Evolutionary conservation across 2,888 invertebrate species (phyloP).

Genomic region (Tridacna gigas): DNA sequence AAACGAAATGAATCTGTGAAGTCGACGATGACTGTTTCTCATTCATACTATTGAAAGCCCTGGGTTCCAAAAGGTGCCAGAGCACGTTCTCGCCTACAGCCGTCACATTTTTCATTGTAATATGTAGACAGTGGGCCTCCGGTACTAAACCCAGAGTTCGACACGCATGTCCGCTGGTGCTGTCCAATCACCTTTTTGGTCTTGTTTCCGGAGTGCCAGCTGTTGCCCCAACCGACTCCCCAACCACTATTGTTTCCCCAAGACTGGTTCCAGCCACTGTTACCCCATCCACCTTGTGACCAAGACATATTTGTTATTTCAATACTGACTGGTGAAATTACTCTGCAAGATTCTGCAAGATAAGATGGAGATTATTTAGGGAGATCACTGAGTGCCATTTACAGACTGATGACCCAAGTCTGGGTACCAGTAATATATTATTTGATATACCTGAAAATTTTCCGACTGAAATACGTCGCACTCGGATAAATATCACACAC

Average conservation of each 20-base stretch:
- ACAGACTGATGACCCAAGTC: too few relatives aligned
- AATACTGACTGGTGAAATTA: too few relatives aligned
- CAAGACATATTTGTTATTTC: slow-evolving; percentile 17
- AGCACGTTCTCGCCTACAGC: slow-evolving; percentile 11
- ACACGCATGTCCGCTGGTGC: slow-evolving; percentile 6
- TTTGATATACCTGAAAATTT: too few relatives aligned
- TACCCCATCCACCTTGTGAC: slow-evolving; percentile 21
- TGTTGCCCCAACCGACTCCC: slow-evolving; percentile 3
- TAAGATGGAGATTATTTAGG: too few relatives aligned
- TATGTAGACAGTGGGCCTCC: slow-evolving; percentile 15
- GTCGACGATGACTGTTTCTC: too few relatives aligned
- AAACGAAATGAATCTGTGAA: too few relatives aligned
- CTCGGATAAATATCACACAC: too few relatives aligned
- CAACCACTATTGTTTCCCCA: neutral
- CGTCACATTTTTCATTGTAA: slow-evolving; percentile 16
- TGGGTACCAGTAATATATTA: too few relatives aligned
- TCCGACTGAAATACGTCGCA: too few relatives aligned
- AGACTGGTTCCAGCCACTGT: slow-evolving; percentile 16
- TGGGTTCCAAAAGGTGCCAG: slow-evolving; percentile 5
- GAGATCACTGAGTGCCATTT: too few relatives aligned
- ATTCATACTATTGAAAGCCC: too few relatives aligned
- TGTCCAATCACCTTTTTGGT: slow-evolving; percentile 11
- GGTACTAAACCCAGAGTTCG: slow-evolving; percentile 11
- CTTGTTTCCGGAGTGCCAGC: slow-evolving; percentile 10
- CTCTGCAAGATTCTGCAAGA: too few relatives aligned